Evolutionary conservation across 2,113 vertebrate genomes (phyloP).

Genomic region (Alligator mississippiensis): DNA sequence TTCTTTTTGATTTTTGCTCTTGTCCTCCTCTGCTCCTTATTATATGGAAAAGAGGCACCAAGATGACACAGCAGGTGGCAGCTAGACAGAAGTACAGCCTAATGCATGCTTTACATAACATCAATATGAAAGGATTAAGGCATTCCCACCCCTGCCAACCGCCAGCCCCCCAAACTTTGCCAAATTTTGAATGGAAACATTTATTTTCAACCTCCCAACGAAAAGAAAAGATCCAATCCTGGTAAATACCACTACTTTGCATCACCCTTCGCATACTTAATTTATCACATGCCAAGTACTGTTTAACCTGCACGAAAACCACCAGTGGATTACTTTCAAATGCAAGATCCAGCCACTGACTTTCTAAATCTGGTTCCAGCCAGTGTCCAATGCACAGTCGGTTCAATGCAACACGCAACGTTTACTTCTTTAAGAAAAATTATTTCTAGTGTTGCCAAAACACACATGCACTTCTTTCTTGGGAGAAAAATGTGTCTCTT

Average conservation of each 20-base stretch:
- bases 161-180: constrained; percentile 47
- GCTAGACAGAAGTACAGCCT: constrained; percentile 67
- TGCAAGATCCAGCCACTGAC: constrained; percentile 17
- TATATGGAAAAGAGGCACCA: constrained; percentile 51
- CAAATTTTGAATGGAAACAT: constrained; percentile 15
- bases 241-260: constrained; percentile 5
- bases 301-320: constrained; percentile 18
- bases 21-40: not conserved
- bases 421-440: constrained; percentile 49
- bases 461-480: constrained; percentile 79
- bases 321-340: constrained; percentile 37
- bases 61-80: constrained; percentile 54
- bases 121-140: constrained; percentile 64
- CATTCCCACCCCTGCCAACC: constrained; percentile 63
- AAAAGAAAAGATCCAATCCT: constrained; percentile 32
- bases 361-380: constrained; percentile 62
- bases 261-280: not conserved
- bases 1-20: not conserved
- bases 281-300: not conserved
- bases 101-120: constrained; percentile 64
- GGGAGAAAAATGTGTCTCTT: constrained; percentile 81
- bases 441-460: constrained; percentile 73
- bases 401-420: constrained; percentile 63
- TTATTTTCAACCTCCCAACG: constrained; percentile 10
- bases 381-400: constrained; percentile 43